Evolutionary conservation across 2,888 invertebrate species (phyloP).

Genomic region (Apeira syringaria): DNA sequence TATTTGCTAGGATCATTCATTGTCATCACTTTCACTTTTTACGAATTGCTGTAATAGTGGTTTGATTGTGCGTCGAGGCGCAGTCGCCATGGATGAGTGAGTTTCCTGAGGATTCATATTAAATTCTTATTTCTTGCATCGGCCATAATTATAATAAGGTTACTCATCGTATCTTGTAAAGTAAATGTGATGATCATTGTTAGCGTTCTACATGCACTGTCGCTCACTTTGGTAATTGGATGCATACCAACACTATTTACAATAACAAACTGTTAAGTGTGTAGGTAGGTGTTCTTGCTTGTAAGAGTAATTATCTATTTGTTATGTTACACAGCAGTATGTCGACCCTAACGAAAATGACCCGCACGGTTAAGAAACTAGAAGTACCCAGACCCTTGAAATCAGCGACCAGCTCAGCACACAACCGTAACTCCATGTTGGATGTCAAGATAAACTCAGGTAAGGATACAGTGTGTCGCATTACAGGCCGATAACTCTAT

Average conservation of each 20-base stretch:
- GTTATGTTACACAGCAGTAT: slow-evolving; percentile 64
- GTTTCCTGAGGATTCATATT: slow-evolving; percentile 60
- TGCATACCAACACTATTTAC: slow-evolving; percentile 6
- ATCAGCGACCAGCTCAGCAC: slow-evolving; percentile 82
- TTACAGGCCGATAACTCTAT: no score
- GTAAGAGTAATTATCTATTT: no score
- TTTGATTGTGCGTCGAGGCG: slow-evolving; percentile 65
- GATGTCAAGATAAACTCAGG: slow-evolving; percentile 81
- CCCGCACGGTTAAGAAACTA: slow-evolving; percentile 88
- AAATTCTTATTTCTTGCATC: slow-evolving; percentile 55
- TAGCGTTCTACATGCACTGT: no score
- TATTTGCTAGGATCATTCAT: slow-evolving; percentile 80
- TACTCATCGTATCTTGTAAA: slow-evolving; percentile 63
- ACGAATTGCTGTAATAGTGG: slow-evolving; percentile 70
- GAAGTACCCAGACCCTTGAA: slow-evolving; percentile 90
- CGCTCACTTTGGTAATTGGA: slow-evolving; percentile 25
- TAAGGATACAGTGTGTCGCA: slow-evolving; percentile 57
- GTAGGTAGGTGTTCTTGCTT: no score
- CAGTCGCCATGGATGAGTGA: slow-evolving; percentile 81
- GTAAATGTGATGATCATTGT: slow-evolving; percentile 59
- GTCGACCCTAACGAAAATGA: slow-evolving; percentile 85
- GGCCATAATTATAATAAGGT: slow-evolving; percentile 67
- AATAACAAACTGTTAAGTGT: slow-evolving; percentile 6
- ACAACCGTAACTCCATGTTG: slow-evolving; percentile 76
- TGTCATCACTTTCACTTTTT: slow-evolving; percentile 83